These are phyloP conservation scores for Salarias fasciatus DNA, from an alignment of 2,797 vertebrate species.

Conservation along the genomic window DNA sequence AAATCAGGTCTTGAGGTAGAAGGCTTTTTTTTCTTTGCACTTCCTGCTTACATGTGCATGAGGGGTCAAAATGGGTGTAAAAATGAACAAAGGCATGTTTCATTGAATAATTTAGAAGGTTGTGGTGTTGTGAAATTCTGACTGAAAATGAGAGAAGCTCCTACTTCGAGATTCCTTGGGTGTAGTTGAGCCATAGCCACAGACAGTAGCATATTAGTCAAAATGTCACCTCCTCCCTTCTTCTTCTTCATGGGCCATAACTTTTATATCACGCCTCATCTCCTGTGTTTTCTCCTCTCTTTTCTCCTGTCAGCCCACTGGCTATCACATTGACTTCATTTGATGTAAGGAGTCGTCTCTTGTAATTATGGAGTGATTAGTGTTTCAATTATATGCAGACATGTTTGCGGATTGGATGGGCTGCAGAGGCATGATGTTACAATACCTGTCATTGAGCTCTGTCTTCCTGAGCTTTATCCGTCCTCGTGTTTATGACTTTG, in stretches of 20 bases:
- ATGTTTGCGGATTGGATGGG: conserved; percentile 49
- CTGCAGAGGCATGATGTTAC: conserved; percentile 20
- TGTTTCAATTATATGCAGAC: conserved; percentile 53
- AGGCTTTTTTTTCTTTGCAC: neutral
- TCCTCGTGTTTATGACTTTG: conserved; percentile 20
- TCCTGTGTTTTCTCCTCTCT: conserved; percentile 52
- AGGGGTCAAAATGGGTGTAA: conserved; percentile 12
- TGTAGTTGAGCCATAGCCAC: conserved; percentile 32
- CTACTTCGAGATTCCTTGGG: conserved; percentile 7
- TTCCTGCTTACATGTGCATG: neutral
- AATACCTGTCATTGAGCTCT: conserved; percentile 41
- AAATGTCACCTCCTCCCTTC: conserved; percentile 75
- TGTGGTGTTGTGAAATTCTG: conserved; percentile 24
- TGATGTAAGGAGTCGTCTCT: conserved; percentile 42
- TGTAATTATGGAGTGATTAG: conserved; percentile 68
- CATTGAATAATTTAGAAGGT: conserved; percentile 31
- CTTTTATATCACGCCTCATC: conserved; percentile 71
- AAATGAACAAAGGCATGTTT: conserved; percentile 47
- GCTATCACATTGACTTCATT: conserved; percentile 48
- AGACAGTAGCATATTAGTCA: conserved; percentile 68
- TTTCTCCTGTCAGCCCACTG: conserved; percentile 43
- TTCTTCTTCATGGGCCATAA: conserved; percentile 75
- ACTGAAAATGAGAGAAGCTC: conserved; percentile 22
- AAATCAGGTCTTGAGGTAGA: too few species aligned
- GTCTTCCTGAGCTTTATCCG: conserved; percentile 23